A percentile compares a stretch with the other conserved stretches of the same genome.
Evolutionary conservation across 2,888 invertebrate species (phyloP).

Genomic region (Mesorhabditis belari): DNA sequence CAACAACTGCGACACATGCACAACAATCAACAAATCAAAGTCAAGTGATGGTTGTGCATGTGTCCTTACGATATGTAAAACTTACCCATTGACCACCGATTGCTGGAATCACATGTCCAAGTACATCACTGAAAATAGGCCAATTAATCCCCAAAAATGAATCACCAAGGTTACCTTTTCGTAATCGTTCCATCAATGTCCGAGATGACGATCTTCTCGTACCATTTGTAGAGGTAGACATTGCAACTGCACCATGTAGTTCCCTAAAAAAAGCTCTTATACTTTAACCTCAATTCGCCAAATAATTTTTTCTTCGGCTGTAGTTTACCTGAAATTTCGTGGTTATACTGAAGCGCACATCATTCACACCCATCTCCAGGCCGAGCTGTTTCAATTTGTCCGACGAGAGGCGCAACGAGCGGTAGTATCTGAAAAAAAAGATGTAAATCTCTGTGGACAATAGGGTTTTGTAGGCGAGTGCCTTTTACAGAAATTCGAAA

Average conservation of each 20-base stretch:
- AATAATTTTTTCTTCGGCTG: no score
- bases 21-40: no score
- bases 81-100: conserved; percentile 98
- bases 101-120: conserved; percentile 93
- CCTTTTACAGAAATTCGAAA: no score
- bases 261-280: conserved; percentile 65
- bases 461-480: no score
- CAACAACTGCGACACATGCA: no score
- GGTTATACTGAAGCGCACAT: conserved; percentile 93
- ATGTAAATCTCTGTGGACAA: no score
- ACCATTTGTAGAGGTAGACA: conserved; percentile 91
- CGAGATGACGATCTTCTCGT: conserved; percentile 94
- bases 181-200: conserved; percentile 79
- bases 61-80: no score
- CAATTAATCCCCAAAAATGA: conserved; percentile 90
- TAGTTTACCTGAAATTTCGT: conserved; percentile 85
- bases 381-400: conserved; percentile 84
- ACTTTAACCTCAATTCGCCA: background rate
- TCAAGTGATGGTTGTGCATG: no score
- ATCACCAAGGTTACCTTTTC: conserved; percentile 80
- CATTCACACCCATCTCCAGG: conserved; percentile 77
- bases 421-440: conserved; percentile 23
- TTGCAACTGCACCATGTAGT: conserved; percentile 92
- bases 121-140: conserved; percentile 69
- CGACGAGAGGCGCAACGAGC: conserved; percentile 73